These are phyloP conservation scores for Apogon hyalosoma DNA, from an alignment of 2,797 vertebrate species.

Conservation along the genomic window DNA sequence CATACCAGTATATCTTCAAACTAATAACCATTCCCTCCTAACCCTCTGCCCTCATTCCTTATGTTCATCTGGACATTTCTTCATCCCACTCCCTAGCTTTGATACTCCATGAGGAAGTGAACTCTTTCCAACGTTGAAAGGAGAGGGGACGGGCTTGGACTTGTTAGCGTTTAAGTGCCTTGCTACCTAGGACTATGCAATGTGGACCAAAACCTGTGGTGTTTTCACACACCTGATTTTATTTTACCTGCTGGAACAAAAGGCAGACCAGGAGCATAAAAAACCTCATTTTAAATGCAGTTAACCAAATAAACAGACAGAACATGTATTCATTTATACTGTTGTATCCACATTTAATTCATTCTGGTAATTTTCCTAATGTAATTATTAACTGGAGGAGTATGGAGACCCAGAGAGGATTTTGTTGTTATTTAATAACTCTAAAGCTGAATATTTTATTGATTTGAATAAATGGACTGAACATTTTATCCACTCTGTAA, in stretches of 20 bases:
- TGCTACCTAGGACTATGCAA: conserved; percentile 1
- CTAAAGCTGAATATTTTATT: conserved; percentile 47
- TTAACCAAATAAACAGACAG: conserved; percentile 1
- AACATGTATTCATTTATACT: conserved; percentile 27
- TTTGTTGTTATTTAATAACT: conserved; percentile 49
- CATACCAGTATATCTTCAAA: conserved; percentile 6
- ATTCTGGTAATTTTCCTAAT: conserved; percentile 10
- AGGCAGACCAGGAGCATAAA: conserved; percentile 2
- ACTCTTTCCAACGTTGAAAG: conserved; percentile 20
- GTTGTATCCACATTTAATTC: conserved; percentile 33
- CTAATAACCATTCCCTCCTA: conserved; percentile 17
- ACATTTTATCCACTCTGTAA: conserved; percentile 36
- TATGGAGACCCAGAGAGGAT: conserved; percentile 23
- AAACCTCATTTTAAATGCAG: conserved; percentile 19
- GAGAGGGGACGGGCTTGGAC: conserved; percentile 8
- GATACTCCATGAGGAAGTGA: conserved; percentile 25
- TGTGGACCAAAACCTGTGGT: conserved; percentile 16
- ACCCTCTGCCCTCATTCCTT: conserved; percentile 15
- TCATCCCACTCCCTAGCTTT: conserved; percentile 16
- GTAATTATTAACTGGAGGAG: conserved; percentile 19
- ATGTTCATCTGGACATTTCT: conserved; percentile 23
- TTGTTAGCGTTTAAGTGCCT: conserved; percentile 52
- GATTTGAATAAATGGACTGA: conserved; percentile 30
- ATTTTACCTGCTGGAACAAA: conserved; percentile 18
- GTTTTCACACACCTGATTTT: conserved; percentile 16